These are phyloP conservation scores for Sebastes cheni DNA, from an alignment of 2,797 vertebrate genomes.

Conservation along the genomic window DNA sequence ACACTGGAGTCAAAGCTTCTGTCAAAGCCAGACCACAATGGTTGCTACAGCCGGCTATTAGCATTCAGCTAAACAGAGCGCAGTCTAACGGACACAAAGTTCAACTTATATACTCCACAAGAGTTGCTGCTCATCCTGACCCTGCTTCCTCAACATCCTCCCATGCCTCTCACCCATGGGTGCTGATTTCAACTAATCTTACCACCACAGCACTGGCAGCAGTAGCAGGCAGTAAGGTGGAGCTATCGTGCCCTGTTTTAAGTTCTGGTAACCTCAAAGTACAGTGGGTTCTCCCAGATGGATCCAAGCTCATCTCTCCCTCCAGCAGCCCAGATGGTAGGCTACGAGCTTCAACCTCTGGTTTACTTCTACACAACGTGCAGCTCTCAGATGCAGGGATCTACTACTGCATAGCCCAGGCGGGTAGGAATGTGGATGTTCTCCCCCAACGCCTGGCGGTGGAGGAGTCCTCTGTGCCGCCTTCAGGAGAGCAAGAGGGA, in stretches of 20 bases:
- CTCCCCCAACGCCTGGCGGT: constrained; percentile 83
- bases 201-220: constrained; percentile 69
- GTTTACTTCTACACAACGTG: constrained; percentile 78
- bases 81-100: constrained; percentile 85
- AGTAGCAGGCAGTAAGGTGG: constrained; percentile 77
- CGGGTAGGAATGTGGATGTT: constrained; percentile 81
- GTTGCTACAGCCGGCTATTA: constrained; percentile 87
- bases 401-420: constrained; percentile 87
- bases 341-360: constrained; percentile 76
- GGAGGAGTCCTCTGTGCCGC: constrained; percentile 75
- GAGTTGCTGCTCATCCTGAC: constrained; percentile 75
- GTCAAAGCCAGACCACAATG: constrained; percentile 84
- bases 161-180: constrained; percentile 82
- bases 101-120: constrained; percentile 84
- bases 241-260: constrained; percentile 84
- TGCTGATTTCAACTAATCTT: constrained; percentile 84
- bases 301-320: constrained; percentile 79
- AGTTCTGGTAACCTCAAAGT: constrained; percentile 84
- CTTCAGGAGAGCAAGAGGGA: constrained; percentile 66
- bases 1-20: constrained; percentile 89
- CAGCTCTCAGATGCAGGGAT: constrained; percentile 84
- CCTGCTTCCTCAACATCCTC: constrained; percentile 28
- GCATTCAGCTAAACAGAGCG: constrained; percentile 87
- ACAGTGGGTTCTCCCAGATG: constrained; percentile 89
- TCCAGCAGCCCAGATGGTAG: constrained; percentile 70